A percentile compares a stretch with the other conserved stretches of the same genome.
phyloP scores from a whole-genome alignment of 2,888 invertebrate species.

The Hipparchia sbordonii region DNA sequence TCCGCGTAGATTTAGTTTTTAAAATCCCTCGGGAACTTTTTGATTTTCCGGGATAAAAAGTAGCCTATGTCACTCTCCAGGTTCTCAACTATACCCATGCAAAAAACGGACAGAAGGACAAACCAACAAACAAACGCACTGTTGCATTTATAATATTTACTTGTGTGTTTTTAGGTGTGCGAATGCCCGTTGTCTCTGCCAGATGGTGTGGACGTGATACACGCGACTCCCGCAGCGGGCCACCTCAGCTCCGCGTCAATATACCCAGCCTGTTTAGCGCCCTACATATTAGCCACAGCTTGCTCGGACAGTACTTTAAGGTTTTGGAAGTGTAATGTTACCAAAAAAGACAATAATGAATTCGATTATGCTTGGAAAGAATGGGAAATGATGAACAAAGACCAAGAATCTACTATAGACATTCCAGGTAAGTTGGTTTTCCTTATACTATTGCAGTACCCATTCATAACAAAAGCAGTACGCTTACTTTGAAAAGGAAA shows the following conservation, averaged over 20 bases:
- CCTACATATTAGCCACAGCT: conserved; percentile 97
- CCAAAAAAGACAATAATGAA: conserved; percentile 75
- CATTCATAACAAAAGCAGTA: too few relatives aligned
- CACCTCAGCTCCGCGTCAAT: conserved; percentile 98
- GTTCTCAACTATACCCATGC: too few relatives aligned
- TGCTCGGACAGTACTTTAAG: conserved; percentile 95
- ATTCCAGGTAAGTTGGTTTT: conserved; percentile 84
- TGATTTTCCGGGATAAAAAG: too few relatives aligned
- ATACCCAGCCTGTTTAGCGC: conserved; percentile 99
- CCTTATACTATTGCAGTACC: too few relatives aligned
- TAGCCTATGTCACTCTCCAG: too few relatives aligned
- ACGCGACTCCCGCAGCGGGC: conserved; percentile 97
- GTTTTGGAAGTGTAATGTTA: conserved; percentile 92
- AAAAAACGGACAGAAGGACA: too few relatives aligned
- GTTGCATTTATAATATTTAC: neutral
- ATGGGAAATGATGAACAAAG: conserved; percentile 93
- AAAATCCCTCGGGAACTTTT: too few relatives aligned
- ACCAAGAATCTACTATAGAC: conserved; percentile 85
- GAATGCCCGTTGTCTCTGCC: conserved; percentile 94
- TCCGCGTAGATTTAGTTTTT: too few relatives aligned
- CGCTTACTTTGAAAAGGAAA: too few relatives aligned
- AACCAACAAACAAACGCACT: too few relatives aligned
- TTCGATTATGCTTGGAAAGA: conserved; percentile 90
- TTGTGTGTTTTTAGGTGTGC: conserved; percentile 83
- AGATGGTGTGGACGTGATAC: conserved; percentile 95